Percentiles rank a stretch among this genome's conserved stretches.
These are phyloP conservation scores for rabbit (Oryctolagus cuniculus) DNA, from an alignment of 2,113 vertebrate genomes.

Conservation along the genomic window DNA sequence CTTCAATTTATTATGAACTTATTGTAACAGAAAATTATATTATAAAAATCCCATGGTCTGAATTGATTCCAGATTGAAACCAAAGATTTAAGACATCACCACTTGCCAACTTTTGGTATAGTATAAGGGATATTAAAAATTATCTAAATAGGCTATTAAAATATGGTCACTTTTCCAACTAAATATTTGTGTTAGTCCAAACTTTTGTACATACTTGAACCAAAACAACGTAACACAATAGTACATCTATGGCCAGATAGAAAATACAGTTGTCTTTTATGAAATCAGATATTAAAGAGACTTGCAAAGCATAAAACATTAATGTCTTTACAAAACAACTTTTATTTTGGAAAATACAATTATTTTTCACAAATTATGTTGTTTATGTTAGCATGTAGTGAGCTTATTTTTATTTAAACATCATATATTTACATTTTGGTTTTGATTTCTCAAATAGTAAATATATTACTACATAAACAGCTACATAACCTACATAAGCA, in stretches of 20 bases:
- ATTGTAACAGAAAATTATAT: background rate
- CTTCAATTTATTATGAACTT: background rate
- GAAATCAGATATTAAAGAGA: background rate
- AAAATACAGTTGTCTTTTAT: background rate
- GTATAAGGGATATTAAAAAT: background rate
- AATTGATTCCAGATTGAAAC: background rate
- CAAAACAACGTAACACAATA: background rate
- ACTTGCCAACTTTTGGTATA: conserved; percentile 2
- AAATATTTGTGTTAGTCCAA: background rate
- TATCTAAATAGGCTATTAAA: background rate
- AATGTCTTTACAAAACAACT: background rate
- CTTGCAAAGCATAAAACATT: background rate
- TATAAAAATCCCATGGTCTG: background rate
- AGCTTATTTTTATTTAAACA: background rate
- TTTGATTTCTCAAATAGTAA: background rate
- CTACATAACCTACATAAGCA: background rate
- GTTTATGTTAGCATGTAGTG: background rate
- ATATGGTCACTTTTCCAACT: background rate
- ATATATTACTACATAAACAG: background rate
- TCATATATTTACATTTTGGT: background rate
- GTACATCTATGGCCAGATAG: background rate
- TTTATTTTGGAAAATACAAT: background rate
- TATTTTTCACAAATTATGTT: conserved; percentile 11
- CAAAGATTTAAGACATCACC: background rate
- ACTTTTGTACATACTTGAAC: background rate